A percentile compares a stretch with the other conserved stretches of the same genome.
Conservation (phyloP, 2,113 vertebrate genomes). For the Fregata magnificens region DNA sequence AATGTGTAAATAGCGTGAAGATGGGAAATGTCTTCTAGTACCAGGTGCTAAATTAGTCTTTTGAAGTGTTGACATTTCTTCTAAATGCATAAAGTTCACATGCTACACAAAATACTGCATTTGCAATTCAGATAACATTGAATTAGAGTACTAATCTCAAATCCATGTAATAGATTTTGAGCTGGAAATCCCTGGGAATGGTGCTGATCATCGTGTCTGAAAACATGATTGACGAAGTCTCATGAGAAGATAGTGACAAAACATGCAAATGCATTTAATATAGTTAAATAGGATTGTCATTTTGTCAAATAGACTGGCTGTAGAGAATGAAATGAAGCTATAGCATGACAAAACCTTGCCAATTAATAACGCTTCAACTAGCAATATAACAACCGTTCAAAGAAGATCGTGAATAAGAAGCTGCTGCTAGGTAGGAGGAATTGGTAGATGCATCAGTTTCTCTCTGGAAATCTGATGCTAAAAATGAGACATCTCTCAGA, state of each 20-base stretch:
- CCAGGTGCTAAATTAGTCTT: conserved; percentile 7
- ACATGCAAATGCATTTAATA: background rate
- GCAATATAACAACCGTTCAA: background rate
- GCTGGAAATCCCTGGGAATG: conserved; percentile 16
- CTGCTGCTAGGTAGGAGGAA: background rate
- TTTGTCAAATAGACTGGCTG: background rate
- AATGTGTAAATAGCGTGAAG: background rate
- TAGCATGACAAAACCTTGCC: background rate
- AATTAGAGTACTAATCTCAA: conserved; percentile 25
- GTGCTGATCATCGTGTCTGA: background rate
- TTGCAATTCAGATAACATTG: conserved; percentile 7
- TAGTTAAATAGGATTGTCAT: background rate
- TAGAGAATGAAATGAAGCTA: background rate
- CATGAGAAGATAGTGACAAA: background rate
- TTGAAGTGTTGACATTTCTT: conserved; percentile 30
- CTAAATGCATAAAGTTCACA: background rate
- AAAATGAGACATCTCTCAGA: background rate
- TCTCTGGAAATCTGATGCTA: background rate
- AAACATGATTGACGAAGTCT: background rate
- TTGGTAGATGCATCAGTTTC: background rate
- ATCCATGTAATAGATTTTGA: background rate
- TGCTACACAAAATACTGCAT: background rate
- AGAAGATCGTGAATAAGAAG: background rate
- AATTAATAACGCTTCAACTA: background rate
- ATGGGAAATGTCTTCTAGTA: background rate